phyloP scores from a whole-genome alignment of 2,797 vertebrate genomes.

The Chelon labrosus region DNA sequence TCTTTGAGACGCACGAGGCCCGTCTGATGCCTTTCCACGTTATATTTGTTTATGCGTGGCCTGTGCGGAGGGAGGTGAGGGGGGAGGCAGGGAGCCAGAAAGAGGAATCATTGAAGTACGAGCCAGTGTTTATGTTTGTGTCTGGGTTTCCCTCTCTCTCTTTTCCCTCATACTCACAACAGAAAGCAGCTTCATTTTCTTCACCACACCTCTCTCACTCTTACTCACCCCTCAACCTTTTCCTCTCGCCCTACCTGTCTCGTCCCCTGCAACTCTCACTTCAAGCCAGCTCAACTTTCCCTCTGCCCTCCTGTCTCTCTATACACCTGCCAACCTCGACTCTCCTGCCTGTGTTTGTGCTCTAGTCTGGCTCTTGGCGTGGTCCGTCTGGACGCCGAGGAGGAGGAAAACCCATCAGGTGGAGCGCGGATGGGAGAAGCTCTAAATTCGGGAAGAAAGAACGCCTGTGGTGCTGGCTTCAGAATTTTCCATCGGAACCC shows the following conservation, averaged over 20 bases:
- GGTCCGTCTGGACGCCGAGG: slow-evolving; percentile 64
- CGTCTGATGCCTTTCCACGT: slow-evolving; percentile 73
- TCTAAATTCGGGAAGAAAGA: slow-evolving; percentile 60
- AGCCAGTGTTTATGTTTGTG: slow-evolving; percentile 83
- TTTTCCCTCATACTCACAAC: slow-evolving; percentile 69
- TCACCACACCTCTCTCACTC: slow-evolving; percentile 15
- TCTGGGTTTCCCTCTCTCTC: slow-evolving; percentile 73
- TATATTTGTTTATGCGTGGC: slow-evolving; percentile 74
- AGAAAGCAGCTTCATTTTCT: slow-evolving; percentile 58
- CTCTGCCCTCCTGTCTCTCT: slow-evolving; percentile 46
- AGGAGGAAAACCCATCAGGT: slow-evolving; percentile 75
- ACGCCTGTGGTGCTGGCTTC: slow-evolving; percentile 55
- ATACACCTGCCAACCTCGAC: slow-evolving; percentile 73
- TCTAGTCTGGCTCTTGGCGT: slow-evolving; percentile 72
- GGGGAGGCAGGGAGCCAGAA: slow-evolving; percentile 44
- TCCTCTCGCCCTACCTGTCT: slow-evolving; percentile 34
- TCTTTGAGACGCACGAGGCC: slow-evolving; percentile 54
- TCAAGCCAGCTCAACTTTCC: slow-evolving; percentile 40
- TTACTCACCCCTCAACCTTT: slow-evolving; percentile 21
- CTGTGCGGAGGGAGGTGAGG: slow-evolving; percentile 28
- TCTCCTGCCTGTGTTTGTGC: slow-evolving; percentile 73
- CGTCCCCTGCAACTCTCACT: slow-evolving; percentile 26
- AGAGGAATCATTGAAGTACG: slow-evolving; percentile 77
- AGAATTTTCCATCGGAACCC: slow-evolving; percentile 73
- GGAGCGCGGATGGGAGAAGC: slow-evolving; percentile 68